phyloP scores from a whole-genome alignment of 2,113 vertebrate genomes.

The Cavia porcellus region DNA sequence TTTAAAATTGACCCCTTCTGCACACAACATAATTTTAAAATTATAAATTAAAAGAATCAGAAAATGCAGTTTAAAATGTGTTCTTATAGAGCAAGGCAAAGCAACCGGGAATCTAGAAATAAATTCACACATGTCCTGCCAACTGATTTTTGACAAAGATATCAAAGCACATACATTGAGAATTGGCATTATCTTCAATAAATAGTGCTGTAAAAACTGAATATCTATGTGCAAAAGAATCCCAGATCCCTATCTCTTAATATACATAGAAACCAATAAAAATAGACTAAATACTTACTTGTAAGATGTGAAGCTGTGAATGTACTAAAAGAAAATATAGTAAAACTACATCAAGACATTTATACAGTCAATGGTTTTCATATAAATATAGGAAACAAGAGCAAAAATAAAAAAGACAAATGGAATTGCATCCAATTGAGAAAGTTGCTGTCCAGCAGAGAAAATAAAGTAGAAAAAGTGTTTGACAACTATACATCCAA shows the following conservation, averaged over 20 bases:
- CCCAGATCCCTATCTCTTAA: neutral
- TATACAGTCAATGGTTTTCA: neutral
- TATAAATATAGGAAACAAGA: neutral
- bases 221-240: neutral
- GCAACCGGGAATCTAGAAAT: neutral
- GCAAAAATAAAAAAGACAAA: neutral
- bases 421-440: neutral
- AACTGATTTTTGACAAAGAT: neutral
- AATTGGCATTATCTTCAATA: neutral
- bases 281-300: neutral
- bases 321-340: neutral
- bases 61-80: neutral
- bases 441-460: neutral
- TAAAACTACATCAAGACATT: neutral
- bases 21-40: neutral
- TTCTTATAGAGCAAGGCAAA: neutral
- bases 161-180: neutral
- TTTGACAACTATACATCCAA: neutral
- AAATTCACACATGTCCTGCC: neutral
- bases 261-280: neutral
- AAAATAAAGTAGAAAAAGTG: neutral
- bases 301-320: neutral
- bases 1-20: neutral
- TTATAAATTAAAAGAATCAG: neutral
- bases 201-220: neutral